These are phyloP conservation scores for Microtus obscurus DNA, from an alignment of 2,797 vertebrate genomes.

Conservation along the genomic window DNA sequence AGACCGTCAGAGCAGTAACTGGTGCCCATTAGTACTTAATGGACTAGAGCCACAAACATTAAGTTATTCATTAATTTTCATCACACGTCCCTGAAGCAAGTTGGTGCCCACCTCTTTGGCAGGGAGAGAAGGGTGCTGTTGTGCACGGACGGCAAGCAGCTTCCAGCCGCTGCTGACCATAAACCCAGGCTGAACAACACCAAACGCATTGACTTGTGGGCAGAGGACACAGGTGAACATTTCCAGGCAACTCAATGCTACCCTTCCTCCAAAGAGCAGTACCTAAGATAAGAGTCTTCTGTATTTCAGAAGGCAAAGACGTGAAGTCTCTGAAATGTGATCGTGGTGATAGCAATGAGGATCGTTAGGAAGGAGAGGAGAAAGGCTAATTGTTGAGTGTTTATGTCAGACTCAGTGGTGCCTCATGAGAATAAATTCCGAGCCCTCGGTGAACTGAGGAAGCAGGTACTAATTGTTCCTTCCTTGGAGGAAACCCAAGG, in stretches of 20 bases:
- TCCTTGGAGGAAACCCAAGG: background rate
- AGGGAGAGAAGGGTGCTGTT: background rate
- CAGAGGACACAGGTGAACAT: background rate
- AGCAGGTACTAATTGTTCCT: background rate
- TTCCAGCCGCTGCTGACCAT: background rate
- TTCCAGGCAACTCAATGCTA: background rate
- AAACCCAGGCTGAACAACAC: background rate
- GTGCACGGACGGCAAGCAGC: background rate
- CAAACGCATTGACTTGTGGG: background rate
- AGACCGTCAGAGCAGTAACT: slow-evolving; percentile 48
- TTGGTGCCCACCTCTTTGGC: background rate
- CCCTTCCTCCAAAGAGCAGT: background rate
- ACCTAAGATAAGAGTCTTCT: background rate
- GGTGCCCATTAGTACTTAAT: slow-evolving; percentile 69
- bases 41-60: slow-evolving; percentile 57
- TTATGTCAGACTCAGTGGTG: background rate
- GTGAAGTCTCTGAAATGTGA: slow-evolving; percentile 1
- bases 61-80: slow-evolving; percentile 70
- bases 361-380: background rate
- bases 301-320: slow-evolving; percentile 11
- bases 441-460: background rate
- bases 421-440: background rate
- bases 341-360: background rate
- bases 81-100: slow-evolving; percentile 31
- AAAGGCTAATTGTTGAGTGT: background rate